A percentile compares a stretch with the other conserved stretches of the same genome.
Conservation (phyloP, 2,797 vertebrate genomes). For the Adelosebastes latens region DNA sequence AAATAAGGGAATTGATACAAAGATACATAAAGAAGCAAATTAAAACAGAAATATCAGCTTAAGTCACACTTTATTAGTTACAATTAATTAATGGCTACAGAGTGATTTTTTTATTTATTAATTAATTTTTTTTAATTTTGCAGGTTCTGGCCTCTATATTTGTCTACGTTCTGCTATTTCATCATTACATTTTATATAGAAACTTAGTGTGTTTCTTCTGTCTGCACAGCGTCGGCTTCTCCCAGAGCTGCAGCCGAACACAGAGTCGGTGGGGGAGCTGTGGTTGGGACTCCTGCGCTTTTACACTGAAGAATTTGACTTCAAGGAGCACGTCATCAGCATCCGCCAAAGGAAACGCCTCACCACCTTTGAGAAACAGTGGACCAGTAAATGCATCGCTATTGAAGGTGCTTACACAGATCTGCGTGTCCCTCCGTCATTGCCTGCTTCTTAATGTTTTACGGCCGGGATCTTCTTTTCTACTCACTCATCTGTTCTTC, state of each 20-base stretch:
- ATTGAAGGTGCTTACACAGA: constrained; percentile 89
- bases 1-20: too few relatives aligned
- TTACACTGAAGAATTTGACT: constrained; percentile 98
- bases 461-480: background rate
- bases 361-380: constrained; percentile 98
- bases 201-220: background rate
- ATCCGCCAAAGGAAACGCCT: constrained; percentile 95
- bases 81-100: too few relatives aligned
- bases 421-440: fast-evolving
- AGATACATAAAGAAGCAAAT: too few relatives aligned
- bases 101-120: too few relatives aligned
- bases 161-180: background rate
- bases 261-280: constrained; percentile 93
- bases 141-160: too few relatives aligned
- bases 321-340: constrained; percentile 98
- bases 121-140: too few relatives aligned
- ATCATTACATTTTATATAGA: background rate
- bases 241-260: constrained; percentile 88
- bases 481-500: constrained; percentile 1
- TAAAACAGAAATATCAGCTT: too few relatives aligned
- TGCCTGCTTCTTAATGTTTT: fast-evolving
- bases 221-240: constrained; percentile 84
- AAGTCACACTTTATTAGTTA: too few relatives aligned
- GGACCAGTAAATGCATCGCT: constrained; percentile 99
- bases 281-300: constrained; percentile 96